Evolutionary conservation across 2,113 vertebrate genomes (phyloP).

Genomic region (Labrus mixtus): DNA sequence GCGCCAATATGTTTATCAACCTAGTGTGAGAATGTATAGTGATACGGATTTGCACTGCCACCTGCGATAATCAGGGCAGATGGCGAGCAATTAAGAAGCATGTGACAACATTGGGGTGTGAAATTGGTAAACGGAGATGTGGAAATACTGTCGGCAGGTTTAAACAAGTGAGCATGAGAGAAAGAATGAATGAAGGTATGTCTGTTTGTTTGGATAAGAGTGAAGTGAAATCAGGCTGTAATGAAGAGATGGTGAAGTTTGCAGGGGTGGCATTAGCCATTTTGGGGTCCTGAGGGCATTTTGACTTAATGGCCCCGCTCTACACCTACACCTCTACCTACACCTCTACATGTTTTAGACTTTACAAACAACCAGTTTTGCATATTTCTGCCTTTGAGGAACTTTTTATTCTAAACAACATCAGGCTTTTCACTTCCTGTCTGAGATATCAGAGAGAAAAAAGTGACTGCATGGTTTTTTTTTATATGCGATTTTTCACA

Average conservation of each 20-base stretch:
- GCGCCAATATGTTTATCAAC: not conserved
- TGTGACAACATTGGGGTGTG: constrained; percentile 20
- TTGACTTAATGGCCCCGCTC: not conserved
- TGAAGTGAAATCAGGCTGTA: not conserved
- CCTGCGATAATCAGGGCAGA: constrained; percentile 26
- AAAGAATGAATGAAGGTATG: not conserved
- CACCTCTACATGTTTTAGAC: too few species aligned
- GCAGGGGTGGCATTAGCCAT: not conserved
- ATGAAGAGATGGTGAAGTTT: not conserved
- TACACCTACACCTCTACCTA: too few species aligned
- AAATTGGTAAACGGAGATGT: constrained; percentile 3
- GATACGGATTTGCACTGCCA: not conserved
- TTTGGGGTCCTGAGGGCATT: not conserved
- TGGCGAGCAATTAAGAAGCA: constrained; percentile 36
- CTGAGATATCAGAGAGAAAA: too few species aligned
- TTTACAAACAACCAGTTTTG: too few species aligned
- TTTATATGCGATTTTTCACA: too few species aligned
- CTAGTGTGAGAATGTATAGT: not conserved
- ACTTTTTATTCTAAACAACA: too few species aligned
- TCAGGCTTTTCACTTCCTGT: too few species aligned
- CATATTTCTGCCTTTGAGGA: too few species aligned
- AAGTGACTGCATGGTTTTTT: too few species aligned
- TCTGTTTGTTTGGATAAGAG: not conserved
- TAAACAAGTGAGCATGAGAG: not conserved
- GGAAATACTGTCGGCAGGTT: not conserved